Evolutionary conservation across 2,113 vertebrate genomes (phyloP), one percentile per base, ranked within the genome.

Genomic region (Nothobranchius kuhntae): DNA sequence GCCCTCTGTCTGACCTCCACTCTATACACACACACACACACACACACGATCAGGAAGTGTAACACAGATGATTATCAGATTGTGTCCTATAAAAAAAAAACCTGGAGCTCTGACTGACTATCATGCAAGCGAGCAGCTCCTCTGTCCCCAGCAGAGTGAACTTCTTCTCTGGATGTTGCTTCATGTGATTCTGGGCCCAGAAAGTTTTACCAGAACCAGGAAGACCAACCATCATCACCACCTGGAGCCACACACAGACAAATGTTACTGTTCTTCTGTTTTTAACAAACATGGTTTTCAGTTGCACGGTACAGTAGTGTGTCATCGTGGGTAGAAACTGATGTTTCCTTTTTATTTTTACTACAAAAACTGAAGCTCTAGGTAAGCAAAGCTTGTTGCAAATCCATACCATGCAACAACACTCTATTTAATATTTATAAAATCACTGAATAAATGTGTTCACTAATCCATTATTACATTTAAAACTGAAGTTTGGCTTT

Each of bases 171-270:
- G 90, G 92, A 61, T 96, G 92, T 76, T 94, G 89, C 36, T 89
- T 82, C 58, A 92, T 91, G 50, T 92, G 90, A 52, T 88, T 89
- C 61, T 85, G 80, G 26, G 94, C 94, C 95, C 95, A 97, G 78
- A 92, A 88, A 15, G 91, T 96, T 85, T 97, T 97, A 65, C 96
- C 96, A 65, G 95, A 93, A 48, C 94, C 96, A 47, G 95, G 95
- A 51, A 96, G 88, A 51, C 95, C 95, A 45, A 97, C 95, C 94
- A 96, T 95, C 85, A 96, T 66, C 73, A 97, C 69, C 54, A 96
- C 92, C 96, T 97, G 40, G 13, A 71, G 45, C 30, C 30, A 36
- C 13, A 55, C 11, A 12, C 11, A 65, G 2, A 0, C 61, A 8
- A 53, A 47, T 9, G 7, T 12, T 63, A 48, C 4, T 21, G 21